Evolutionary conservation across 2,888 invertebrate genomes (phyloP), one percentile per base, ranked within the genome.

Genomic region (Mythimna albipuncta): DNA sequence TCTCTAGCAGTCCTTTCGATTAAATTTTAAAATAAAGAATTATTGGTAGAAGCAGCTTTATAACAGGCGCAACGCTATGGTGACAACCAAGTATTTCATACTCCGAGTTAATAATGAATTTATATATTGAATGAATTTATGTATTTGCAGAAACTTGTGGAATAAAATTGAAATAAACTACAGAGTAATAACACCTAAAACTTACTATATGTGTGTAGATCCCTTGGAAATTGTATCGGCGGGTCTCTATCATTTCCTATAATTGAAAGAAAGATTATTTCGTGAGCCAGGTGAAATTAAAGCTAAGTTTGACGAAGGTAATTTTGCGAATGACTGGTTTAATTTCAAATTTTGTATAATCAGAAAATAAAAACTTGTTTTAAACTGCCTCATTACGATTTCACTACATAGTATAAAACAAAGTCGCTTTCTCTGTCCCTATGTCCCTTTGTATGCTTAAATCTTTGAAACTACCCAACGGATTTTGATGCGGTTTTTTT

Each of bases 181-280:
- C 6, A 32, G 59, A 57, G 19, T 21, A 52, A 38, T 26, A 3
- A 6, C 13, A 13, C 5, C 50, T 9, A n/a, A 55, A 9, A 26
- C 72, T 62, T 54, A 61, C 74, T 16, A 21, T 72, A 58, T 47
- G 6, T 38, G 21, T 26, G 38, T 0, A 58, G 26, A 11, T 65
- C 47, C 11, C 9, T 47, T 52, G 58, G 44, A 26, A 54, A 61
- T 26, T 38, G 50, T n/a, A 26, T n/a, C 16, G n/a, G 5, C n/a
- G 38, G 5, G 9, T 73, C 32, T 21, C 21, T 66, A 32, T 74
- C 69, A 63, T 72, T 77, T 32, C 83, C 77, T 50, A 80, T 70
- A 66, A 83, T 89, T 89, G 84, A 11, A 87, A 84, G 9, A 21
- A 21, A 50, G 32, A 1, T 44, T 2, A 16, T 13, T 62, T 50